Conservation (phyloP, 2,113 vertebrate genomes). For the Cavia aperea region DNA sequence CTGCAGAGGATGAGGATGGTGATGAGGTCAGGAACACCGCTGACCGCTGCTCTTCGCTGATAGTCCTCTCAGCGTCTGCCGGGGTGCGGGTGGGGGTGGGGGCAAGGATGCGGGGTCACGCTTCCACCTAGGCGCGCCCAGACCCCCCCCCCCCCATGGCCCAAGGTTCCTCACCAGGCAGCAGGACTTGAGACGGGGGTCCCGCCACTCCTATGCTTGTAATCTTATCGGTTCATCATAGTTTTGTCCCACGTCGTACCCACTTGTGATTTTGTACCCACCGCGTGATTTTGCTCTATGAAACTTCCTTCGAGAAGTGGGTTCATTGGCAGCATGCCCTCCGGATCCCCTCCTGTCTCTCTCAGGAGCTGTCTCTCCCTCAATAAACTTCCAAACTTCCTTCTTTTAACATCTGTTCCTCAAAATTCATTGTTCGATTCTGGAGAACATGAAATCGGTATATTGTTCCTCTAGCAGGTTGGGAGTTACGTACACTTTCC, state of each 20-base stretch:
- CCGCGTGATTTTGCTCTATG: neutral
- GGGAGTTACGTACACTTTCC: neutral
- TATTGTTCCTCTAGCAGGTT: neutral
- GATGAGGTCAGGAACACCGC: slow-evolving; percentile 84
- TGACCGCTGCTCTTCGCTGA: slow-evolving; percentile 82
- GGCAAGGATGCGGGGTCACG: slow-evolving; percentile 55
- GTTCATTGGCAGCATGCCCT: neutral
- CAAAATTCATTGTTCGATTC: neutral
- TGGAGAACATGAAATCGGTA: neutral
- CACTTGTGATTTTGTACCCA: neutral
- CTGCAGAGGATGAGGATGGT: slow-evolving; percentile 93
- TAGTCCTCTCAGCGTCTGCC: slow-evolving; percentile 73
- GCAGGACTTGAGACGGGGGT: neutral
- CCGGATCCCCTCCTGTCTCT: neutral
- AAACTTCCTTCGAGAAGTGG: neutral
- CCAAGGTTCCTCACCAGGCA: neutral
- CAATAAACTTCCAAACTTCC: neutral
- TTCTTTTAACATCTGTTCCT: neutral
- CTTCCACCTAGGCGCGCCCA: neutral
- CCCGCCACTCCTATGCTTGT: neutral
- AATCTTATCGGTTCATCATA: neutral
- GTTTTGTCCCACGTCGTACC: neutral
- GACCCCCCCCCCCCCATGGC: no score
- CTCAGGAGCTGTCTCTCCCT: neutral
- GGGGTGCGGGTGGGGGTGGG: slow-evolving; percentile 45